Evolutionary conservation across 2,113 vertebrate species (phyloP).

Genomic region (Takifugu flavidus): DNA sequence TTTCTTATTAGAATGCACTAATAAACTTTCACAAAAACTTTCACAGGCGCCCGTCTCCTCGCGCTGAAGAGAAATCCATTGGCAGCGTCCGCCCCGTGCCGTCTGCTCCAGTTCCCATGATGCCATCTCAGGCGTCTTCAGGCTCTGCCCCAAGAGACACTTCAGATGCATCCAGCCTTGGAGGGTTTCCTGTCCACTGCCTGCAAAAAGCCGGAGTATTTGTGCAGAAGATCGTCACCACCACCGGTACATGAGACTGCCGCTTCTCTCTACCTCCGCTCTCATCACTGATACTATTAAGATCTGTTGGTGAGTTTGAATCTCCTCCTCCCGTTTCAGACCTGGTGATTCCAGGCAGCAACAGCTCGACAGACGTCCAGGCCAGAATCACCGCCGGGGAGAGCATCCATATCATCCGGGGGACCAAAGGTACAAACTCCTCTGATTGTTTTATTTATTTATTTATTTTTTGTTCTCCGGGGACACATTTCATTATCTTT

Average conservation of each 20-base stretch:
- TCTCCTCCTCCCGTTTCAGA: conserved; percentile 66
- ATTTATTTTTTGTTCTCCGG: background rate
- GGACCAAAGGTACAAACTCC: conserved; percentile 84
- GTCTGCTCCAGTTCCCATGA: conserved; percentile 86
- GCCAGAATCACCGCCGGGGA: conserved; percentile 89
- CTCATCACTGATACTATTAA: background rate
- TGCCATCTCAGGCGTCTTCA: conserved; percentile 80
- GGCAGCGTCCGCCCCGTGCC: conserved; percentile 84
- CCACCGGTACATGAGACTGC: conserved; percentile 77
- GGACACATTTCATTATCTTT: background rate
- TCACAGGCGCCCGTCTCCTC: conserved; percentile 83
- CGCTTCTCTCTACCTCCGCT: background rate
- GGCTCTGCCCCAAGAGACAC: conserved; percentile 30
- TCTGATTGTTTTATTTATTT: background rate
- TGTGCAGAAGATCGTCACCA: conserved; percentile 97
- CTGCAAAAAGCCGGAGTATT: conserved; percentile 92
- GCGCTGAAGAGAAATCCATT: conserved; percentile 83
- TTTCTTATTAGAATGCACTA: background rate
- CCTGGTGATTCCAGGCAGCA: conserved; percentile 94
- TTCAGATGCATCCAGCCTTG: conserved; percentile 75
- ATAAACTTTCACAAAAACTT: background rate
- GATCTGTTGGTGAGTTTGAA: background rate
- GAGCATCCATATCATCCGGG: conserved; percentile 93
- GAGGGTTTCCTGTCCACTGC: conserved; percentile 88
- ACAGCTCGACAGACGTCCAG: conserved; percentile 88